Conservation (phyloP, 2,113 vertebrate genomes). For the Talpa occidentalis region DNA sequence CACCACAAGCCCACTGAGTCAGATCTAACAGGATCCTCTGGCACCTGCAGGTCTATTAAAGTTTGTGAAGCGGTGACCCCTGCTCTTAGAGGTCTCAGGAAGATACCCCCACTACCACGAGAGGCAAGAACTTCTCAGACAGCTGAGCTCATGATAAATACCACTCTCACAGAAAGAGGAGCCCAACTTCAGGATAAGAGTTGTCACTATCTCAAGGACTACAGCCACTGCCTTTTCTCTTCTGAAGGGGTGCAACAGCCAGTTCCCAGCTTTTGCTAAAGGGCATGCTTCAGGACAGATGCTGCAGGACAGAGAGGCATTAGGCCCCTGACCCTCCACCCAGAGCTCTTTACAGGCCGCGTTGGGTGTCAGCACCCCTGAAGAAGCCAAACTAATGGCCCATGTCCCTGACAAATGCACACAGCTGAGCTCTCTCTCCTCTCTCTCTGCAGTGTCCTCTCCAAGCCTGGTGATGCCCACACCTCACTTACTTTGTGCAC, state of each 20-base stretch:
- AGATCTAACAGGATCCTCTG: neutral
- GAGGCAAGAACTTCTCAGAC: neutral
- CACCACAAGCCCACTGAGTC: neutral
- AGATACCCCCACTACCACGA: neutral
- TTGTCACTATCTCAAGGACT: neutral
- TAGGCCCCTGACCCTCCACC: neutral
- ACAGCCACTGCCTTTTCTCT: neutral
- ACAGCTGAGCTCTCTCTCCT: constrained; percentile 62
- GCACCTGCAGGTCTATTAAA: neutral
- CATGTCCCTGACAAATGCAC: neutral
- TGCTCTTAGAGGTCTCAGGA: neutral
- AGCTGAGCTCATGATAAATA: neutral
- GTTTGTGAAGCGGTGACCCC: neutral
- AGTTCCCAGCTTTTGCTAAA: neutral
- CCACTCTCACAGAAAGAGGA: neutral
- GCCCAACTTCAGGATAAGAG: neutral
- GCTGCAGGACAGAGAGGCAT: neutral
- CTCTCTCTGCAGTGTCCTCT: constrained; percentile 93
- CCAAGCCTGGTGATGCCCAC: constrained; percentile 97
- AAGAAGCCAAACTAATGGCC: constrained; percentile 9
- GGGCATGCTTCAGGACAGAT: neutral
- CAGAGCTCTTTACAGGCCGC: neutral
- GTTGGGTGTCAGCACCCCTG: neutral
- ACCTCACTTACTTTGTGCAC: constrained; percentile 87
- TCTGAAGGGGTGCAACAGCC: neutral